Percentiles rank a stretch among this genome's conserved stretches.
phyloP scores from a whole-genome alignment of 2,113 vertebrate genomes.

The Prinia subflava region DNA sequence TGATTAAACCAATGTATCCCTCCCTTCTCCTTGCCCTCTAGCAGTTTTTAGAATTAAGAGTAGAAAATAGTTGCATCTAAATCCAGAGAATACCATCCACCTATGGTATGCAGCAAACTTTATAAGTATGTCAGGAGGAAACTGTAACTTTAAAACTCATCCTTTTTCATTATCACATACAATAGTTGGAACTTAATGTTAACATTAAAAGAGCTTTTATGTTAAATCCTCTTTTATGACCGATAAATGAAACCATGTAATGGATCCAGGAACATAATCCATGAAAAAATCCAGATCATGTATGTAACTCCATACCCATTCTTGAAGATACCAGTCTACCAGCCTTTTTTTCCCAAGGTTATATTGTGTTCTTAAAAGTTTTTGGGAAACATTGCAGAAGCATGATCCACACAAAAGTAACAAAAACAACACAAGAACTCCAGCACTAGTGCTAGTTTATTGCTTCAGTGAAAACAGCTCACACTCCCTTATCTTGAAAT shows the following conservation, averaged over 20 bases:
- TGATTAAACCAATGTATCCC: neutral
- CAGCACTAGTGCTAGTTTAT: neutral
- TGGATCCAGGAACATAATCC: slow-evolving; percentile 14
- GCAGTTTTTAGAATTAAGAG: neutral
- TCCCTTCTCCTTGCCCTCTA: neutral
- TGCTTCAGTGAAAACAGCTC: neutral
- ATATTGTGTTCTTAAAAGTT: neutral
- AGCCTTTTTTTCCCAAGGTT: neutral
- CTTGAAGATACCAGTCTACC: neutral
- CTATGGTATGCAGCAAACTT: neutral
- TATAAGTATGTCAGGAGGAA: slow-evolving; percentile 2
- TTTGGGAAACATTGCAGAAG: neutral
- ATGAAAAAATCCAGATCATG: neutral
- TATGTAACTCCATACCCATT: neutral
- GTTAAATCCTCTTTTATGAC: slow-evolving; percentile 17
- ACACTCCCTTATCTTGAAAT: neutral
- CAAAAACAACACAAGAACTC: neutral
- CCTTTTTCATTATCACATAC: slow-evolving; percentile 34
- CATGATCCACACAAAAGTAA: neutral
- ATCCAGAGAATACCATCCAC: slow-evolving; percentile 3
- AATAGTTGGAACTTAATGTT: slow-evolving; percentile 19
- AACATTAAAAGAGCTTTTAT: slow-evolving; percentile 38
- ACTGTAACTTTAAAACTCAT: neutral
- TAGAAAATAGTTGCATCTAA: neutral
- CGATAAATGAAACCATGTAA: neutral